A percentile compares a stretch with the other conserved stretches of the same genome.
These are phyloP conservation scores for mouse (Mus musculus) DNA, from an alignment of 2,113 vertebrate species.

Conservation along the genomic window DNA sequence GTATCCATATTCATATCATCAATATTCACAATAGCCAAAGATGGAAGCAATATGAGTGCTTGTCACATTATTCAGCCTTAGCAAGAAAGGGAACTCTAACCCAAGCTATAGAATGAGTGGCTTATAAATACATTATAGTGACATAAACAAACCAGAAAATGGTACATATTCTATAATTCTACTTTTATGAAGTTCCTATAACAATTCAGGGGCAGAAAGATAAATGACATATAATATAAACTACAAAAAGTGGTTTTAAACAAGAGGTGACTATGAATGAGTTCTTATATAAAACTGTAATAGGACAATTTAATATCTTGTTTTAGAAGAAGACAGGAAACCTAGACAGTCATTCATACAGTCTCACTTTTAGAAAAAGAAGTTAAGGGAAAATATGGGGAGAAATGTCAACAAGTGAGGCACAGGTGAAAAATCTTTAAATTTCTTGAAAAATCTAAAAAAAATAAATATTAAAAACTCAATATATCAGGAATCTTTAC, in stretches of 20 bases:
- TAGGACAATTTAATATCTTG: constrained; percentile 1
- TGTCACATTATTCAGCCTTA: neutral
- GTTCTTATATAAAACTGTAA: neutral
- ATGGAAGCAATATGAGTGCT: neutral
- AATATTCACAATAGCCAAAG: neutral
- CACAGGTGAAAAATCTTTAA: neutral
- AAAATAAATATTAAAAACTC: neutral
- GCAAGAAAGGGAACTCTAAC: neutral
- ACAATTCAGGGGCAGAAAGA: neutral
- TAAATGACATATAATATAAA: neutral
- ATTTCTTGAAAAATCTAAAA: neutral
- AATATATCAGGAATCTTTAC: neutral
- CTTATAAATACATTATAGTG: neutral
- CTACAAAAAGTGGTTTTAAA: constrained; percentile 20
- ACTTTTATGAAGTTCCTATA: neutral
- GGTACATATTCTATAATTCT: neutral
- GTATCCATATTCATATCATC: neutral
- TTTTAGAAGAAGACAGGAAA: neutral
- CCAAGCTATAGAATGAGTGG: neutral
- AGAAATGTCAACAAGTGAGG: neutral
- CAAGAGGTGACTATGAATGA: neutral
- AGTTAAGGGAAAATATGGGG: neutral
- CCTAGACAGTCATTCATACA: neutral
- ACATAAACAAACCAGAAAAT: neutral
- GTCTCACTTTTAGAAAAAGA: neutral